Base-by-base conservation (phyloP, 2,888 invertebrate species). In the Synanthedon myopaeformis region DNA sequence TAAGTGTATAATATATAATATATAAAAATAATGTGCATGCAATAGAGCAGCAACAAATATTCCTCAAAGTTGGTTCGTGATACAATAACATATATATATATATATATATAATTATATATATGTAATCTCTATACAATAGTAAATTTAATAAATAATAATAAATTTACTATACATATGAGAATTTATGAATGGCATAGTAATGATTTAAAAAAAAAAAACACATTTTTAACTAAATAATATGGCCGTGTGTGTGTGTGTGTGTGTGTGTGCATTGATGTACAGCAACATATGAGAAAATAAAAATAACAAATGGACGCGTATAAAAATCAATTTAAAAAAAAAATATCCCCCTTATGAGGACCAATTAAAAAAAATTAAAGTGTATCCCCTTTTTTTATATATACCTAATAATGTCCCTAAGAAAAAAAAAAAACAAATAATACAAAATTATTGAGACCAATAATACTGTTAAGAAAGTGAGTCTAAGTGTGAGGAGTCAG, bases 11-110 rank as follows among this genome's bases (percentile, higher is more conserved):
- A 42, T 8, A 42, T 42, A 42, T 42, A 12, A 42, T 49, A 58
- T 57, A 56, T n/a, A 17, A 17, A 17, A 2, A 63, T 41, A 65
- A 59, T 64, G 50, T 64, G 58, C 79, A 79, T 78, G 79, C 76
- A 72, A 62, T 58, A 45, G 13, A 45, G 14, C 45, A 45, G 14
- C 45, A 13, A 45, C 63, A 55, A 60, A 23, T 49, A 79, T 76
- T 79, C 65, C 83, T 80, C 83, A 83, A 82, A 83, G 82, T 83
- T 84, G 83, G 82, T 81, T 63, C 54, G 54, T 54, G 53, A 1
- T 14, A 45, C n/a, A 45, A 45, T 5, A 12, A 45, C 23, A 23
- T 23, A 4, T 23, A 23, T 23, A 4, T 19, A n/a, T n/a, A n/a
- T n/a, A n/a, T n/a, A n/a, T n/a, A n/a, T n/a, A n/a, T n/a, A n/a